Conservation (phyloP, 2,113 vertebrate genomes). For the Cardinalis cardinalis region DNA sequence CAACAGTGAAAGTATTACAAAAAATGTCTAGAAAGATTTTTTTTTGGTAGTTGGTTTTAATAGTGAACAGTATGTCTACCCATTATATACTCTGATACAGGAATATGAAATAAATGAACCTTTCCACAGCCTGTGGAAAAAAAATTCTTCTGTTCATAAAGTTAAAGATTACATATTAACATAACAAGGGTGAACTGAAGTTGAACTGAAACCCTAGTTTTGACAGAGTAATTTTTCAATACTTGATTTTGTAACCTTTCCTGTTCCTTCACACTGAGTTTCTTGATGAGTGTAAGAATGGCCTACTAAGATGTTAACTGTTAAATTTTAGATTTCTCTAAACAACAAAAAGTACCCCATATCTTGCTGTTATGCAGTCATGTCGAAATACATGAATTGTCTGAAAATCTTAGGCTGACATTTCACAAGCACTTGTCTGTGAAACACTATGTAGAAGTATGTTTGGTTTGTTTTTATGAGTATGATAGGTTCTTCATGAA, state of each 20-base stretch:
- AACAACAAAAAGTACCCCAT: neutral
- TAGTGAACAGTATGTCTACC: neutral
- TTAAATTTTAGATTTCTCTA: neutral
- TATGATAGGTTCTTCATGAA: neutral
- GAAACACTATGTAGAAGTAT: neutral
- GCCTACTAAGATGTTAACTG: neutral
- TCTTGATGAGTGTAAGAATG: neutral
- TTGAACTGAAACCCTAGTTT: neutral
- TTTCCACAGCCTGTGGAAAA: neutral
- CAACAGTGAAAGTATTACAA: neutral
- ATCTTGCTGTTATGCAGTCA: neutral
- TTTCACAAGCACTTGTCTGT: neutral
- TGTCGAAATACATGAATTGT: neutral
- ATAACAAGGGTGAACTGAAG: neutral
- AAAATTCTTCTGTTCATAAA: neutral
- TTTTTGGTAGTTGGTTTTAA: neutral
- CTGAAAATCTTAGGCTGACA: neutral
- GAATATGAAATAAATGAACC: neutral
- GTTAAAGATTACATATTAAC: neutral
- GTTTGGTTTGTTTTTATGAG: neutral
- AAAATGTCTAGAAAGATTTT: neutral
- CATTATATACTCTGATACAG: neutral
- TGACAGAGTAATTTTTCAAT: neutral
- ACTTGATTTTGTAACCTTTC: neutral
- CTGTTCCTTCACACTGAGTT: neutral